Evolutionary conservation across 2,797 vertebrate species (phyloP).

Genomic region (Macroramphosus scolopax): DNA sequence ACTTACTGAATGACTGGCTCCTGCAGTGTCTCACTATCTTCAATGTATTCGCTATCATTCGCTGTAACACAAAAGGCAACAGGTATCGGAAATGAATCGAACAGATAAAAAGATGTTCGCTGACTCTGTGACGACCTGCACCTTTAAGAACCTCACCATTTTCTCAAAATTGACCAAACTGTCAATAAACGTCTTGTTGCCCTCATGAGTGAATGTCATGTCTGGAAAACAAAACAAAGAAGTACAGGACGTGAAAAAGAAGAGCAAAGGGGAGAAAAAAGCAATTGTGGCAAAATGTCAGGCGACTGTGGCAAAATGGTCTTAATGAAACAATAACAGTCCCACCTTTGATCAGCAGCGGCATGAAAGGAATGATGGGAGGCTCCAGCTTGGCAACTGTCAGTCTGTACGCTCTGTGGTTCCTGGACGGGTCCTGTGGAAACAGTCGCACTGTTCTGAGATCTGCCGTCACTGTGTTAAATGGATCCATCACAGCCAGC

Average conservation of each 20-base stretch:
- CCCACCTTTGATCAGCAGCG: conserved; percentile 96
- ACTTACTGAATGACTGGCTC: conserved; percentile 95
- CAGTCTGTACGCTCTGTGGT: conserved; percentile 93
- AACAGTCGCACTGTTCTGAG: conserved; percentile 55
- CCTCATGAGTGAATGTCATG: conserved; percentile 98
- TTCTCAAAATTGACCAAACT: conserved; percentile 99
- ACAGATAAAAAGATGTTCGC: background rate
- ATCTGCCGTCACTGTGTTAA: conserved; percentile 40
- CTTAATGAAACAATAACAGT: background rate
- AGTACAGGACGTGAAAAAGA: background rate
- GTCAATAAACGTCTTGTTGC: conserved; percentile 96
- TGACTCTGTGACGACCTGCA: conserved; percentile 10
- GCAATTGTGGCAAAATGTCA: too few relatives aligned
- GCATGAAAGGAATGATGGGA: conserved; percentile 98
- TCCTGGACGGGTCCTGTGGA: conserved; percentile 95
- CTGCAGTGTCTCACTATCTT: conserved; percentile 91
- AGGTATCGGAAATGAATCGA: conserved; percentile 10
- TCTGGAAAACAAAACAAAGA: conserved; percentile 73
- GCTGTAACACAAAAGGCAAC: conserved; percentile 76
- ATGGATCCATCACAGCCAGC: conserved; percentile 33
- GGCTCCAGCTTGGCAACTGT: conserved; percentile 92
- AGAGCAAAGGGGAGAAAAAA: too few relatives aligned
- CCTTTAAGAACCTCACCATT: conserved; percentile 85
- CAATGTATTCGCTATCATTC: conserved; percentile 96
- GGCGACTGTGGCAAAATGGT: too few relatives aligned